Conservation (phyloP, 2,888 invertebrate species). For the Omphaloscelis lunosa region DNA sequence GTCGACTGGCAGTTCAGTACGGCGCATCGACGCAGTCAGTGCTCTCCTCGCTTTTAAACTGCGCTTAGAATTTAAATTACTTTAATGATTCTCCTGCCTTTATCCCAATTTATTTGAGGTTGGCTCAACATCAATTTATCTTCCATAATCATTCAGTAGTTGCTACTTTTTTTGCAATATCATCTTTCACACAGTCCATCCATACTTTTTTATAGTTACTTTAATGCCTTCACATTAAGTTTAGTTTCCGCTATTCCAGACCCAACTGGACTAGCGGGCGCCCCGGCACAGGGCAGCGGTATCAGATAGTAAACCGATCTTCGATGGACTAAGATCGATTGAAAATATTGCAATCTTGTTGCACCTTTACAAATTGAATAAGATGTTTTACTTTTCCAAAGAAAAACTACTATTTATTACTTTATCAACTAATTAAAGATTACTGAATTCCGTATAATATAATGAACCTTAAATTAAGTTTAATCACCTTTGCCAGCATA, state of each 20-base stretch:
- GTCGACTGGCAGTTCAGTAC: slow-evolving; percentile 96
- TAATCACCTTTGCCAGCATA: neutral
- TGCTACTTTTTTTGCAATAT: neutral
- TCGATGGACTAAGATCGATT: neutral
- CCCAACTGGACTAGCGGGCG: neutral
- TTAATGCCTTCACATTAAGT: neutral
- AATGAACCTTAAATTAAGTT: neutral
- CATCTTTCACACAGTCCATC: neutral
- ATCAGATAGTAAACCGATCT: neutral
- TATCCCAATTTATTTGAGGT: neutral
- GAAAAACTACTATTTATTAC: too few relatives aligned
- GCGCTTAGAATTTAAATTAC: neutral
- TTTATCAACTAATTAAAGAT: neutral
- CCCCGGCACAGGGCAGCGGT: neutral
- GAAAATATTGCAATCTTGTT: neutral
- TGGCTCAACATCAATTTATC: neutral
- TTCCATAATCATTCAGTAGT: neutral
- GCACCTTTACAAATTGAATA: too few relatives aligned
- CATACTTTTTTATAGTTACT: neutral
- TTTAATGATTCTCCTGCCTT: neutral
- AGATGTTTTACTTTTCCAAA: neutral
- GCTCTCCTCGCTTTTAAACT: slow-evolving; percentile 16
- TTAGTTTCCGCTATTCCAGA: neutral
- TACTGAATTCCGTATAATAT: neutral
- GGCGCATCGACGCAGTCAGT: slow-evolving; percentile 93